A percentile compares a stretch with the other conserved stretches of the same genome.
phyloP scores from a whole-genome alignment of 2,888 invertebrate genomes.

The Autographa pulchrina region DNA sequence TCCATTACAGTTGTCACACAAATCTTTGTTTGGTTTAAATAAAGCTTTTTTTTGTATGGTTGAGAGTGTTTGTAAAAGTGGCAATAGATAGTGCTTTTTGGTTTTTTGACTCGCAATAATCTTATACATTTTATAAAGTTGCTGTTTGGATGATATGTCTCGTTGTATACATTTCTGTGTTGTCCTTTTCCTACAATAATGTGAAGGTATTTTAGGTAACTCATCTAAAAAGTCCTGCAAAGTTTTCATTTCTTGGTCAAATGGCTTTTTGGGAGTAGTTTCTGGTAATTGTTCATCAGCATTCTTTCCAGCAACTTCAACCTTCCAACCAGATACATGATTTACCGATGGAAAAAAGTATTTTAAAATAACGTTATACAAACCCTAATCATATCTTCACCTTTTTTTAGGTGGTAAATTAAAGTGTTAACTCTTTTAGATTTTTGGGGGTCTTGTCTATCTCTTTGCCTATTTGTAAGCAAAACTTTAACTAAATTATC shows the following conservation, averaged over 20 bases:
- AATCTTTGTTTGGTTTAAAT: conserved; percentile 32
- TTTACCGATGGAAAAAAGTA: conserved; percentile 20
- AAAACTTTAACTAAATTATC: no score
- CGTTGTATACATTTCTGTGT: conserved; percentile 27
- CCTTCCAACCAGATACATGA: conserved; percentile 17
- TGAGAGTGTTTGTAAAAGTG: conserved; percentile 25
- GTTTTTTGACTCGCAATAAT: conserved; percentile 23
- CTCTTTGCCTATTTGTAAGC: no score
- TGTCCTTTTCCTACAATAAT: conserved; percentile 37
- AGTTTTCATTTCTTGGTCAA: conserved; percentile 13
- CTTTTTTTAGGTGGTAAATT: no score
- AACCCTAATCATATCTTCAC: neutral
- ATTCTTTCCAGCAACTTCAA: conserved; percentile 5
- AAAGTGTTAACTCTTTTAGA: no score
- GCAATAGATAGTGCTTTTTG: conserved; percentile 21
- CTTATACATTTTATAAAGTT: conserved; percentile 29
- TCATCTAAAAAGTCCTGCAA: conserved; percentile 19
- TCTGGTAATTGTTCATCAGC: conserved; percentile 13
- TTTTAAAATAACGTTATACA: conserved; percentile 6
- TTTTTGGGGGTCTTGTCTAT: no score
- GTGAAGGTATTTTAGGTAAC: conserved; percentile 33
- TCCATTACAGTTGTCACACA: conserved; percentile 29
- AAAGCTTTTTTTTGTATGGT: conserved; percentile 20
- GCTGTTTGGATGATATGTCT: conserved; percentile 27
- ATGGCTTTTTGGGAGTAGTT: conserved; percentile 7